Evolutionary conservation across 2,888 invertebrate genomes (phyloP), one percentile per base, ranked within the genome.

Genomic region (Pachydiplax longipennis): DNA sequence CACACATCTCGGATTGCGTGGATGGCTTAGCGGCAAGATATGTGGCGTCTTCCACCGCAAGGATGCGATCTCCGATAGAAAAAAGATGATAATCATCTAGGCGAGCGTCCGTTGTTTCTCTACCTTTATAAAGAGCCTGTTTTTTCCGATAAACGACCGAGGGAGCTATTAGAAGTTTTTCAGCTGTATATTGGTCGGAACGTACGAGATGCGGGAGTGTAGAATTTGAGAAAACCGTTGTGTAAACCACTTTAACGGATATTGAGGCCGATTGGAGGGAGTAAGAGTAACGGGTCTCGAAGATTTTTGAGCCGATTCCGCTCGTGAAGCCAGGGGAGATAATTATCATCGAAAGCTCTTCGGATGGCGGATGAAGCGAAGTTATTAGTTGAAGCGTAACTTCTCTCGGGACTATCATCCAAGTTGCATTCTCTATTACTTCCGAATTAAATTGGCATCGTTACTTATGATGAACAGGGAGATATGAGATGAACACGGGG

Each of bases 291-390:
- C 73, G 83, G 48, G 31, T 18, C 53, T 18, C 2, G 53, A 18
- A 53, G 53, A 53, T 53, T 53, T 53, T 53, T 18, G 15, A 53
- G 18, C 53, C 53, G 53, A 53, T 53, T 53, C 53, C 18, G 3
- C 53, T 18, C 18, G 18, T 18, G 53, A 53, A 53, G 18, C 18
- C 18, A 53, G 18, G 18, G 53, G 53, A 53, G 53, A 53, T 53
- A 53, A 53, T 53, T 53, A 53, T 53, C 53, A 53, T 53, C 53
- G 53, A 53, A 18, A 18, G 18, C 53, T 93, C 96, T 92, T 97
- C 97, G 97, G 94, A 95, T 96, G 92, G 95, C 97, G 91, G 94
- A 97, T 91, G 95, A 95, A 93, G 96, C 96, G 92, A 96, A 97
- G 58, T 97, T 97, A 92, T 93, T 94, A n/a, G 94, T 95, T 48